Evolutionary conservation across 2,797 vertebrate genomes (phyloP).

Genomic region (Passerculus sandwichensis): DNA sequence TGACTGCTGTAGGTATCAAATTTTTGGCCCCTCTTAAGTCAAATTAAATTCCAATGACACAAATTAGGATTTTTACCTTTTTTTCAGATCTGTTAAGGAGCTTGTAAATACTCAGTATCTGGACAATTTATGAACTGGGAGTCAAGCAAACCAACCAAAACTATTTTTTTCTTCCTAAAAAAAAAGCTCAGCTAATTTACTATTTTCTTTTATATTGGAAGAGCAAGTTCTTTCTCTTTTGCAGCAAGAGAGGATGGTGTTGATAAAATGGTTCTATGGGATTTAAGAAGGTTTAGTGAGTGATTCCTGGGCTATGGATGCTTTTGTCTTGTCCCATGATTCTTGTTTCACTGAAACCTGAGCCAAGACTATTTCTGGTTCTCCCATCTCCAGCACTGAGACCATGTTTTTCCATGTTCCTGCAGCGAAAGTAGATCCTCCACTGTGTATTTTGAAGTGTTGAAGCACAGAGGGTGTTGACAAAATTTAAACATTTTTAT

Average conservation of each 20-base stretch:
- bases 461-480: constrained; percentile 45
- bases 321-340: constrained; percentile 10
- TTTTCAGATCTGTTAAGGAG: neutral
- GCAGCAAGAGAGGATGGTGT: neutral
- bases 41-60: neutral
- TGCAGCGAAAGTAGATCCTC: neutral
- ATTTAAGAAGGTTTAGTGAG: neutral
- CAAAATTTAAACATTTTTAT: constrained; percentile 59
- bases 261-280: neutral
- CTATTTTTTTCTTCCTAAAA: neutral
- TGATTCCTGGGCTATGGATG: neutral
- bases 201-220: neutral
- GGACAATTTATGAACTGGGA: neutral
- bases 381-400: neutral
- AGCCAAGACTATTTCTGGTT: constrained; percentile 46
- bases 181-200: neutral
- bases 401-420: neutral
- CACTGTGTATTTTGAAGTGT: constrained; percentile 14
- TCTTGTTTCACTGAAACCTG: neutral
- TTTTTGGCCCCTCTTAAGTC: neutral
- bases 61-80: neutral
- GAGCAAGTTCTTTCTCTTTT: neutral
- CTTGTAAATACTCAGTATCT: neutral
- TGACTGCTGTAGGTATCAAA: neutral
- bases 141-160: neutral